Percentiles rank a stretch among this genome's conserved stretches.
Conservation (phyloP, 2,113 vertebrate species). For the Calyptomena viridis region DNA sequence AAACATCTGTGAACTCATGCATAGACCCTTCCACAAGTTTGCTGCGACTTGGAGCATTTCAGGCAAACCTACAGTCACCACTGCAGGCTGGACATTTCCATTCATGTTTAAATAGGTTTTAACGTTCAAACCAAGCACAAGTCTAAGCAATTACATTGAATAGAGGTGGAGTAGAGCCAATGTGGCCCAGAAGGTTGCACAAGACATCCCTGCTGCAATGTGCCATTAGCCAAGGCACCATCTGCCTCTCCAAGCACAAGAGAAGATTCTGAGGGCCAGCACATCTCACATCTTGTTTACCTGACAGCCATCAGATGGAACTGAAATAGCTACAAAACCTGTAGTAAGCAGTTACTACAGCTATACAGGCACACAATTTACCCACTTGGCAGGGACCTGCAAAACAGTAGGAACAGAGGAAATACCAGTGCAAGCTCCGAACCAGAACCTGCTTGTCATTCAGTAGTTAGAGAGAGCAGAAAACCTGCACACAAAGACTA, state of each 20-base stretch:
- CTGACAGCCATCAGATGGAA: not conserved
- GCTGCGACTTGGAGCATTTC: not conserved
- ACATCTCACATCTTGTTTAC: not conserved
- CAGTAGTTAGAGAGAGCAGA: slow-evolving; percentile 19
- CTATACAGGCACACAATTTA: not conserved
- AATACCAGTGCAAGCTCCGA: not conserved
- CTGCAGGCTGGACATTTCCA: not conserved
- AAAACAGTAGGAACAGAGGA: not conserved
- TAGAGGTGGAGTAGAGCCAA: not conserved
- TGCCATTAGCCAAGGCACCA: not conserved
- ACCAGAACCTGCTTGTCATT: slow-evolving; percentile 25
- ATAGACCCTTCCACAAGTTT: not conserved
- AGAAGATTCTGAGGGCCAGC: not conserved
- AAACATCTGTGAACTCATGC: not conserved
- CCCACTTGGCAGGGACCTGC: not conserved
- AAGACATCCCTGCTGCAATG: rapidly evolving
- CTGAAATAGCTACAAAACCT: not conserved
- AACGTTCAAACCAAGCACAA: not conserved
- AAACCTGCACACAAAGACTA: slow-evolving; percentile 24
- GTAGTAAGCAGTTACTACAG: not conserved
- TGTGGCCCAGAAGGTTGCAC: not conserved
- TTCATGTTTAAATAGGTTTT: not conserved
- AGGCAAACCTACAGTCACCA: not conserved
- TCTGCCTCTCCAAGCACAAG: not conserved
- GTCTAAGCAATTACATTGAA: not conserved